Conservation (phyloP, 2,888 invertebrate genomes). For the Achlya flavicornis region DNA sequence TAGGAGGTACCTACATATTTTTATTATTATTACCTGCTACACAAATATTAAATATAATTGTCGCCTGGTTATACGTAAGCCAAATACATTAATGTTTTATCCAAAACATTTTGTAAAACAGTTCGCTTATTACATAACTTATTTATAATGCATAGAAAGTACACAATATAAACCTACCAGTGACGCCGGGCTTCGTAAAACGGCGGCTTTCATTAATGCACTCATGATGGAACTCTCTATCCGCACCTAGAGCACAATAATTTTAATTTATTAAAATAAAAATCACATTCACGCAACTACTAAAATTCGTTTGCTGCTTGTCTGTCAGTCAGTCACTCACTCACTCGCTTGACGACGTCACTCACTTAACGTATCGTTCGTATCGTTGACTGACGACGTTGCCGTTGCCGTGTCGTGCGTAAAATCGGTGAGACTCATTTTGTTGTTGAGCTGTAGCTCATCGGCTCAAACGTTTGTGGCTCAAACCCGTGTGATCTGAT, state of each 20-base stretch:
- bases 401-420: too few relatives aligned
- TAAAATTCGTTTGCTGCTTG: conserved; percentile 10
- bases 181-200: conserved; percentile 72
- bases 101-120: conserved; percentile 44
- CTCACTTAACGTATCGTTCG: too few relatives aligned
- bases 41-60: too few relatives aligned
- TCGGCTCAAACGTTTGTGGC: too few relatives aligned
- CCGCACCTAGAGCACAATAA: conserved; percentile 78
- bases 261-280: conserved; percentile 33
- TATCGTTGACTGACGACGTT: too few relatives aligned
- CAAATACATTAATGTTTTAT: conserved; percentile 17
- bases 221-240: conserved; percentile 84
- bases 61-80: background rate
- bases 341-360: too few relatives aligned
- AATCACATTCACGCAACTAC: conserved; percentile 48
- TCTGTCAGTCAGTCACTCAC: conserved; percentile 9
- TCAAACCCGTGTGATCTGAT: too few relatives aligned
- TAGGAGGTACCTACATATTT: too few relatives aligned
- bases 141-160: conserved; percentile 38
- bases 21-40: background rate
- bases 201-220: conserved; percentile 75
- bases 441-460: too few relatives aligned
- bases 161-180: conserved; percentile 58
- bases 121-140: conserved; percentile 73
- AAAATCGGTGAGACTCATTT: too few relatives aligned